Evolutionary conservation across 2,113 vertebrate genomes (phyloP), one percentile per base, ranked within the genome.

Genomic region (Centrocercus urophasianus): DNA sequence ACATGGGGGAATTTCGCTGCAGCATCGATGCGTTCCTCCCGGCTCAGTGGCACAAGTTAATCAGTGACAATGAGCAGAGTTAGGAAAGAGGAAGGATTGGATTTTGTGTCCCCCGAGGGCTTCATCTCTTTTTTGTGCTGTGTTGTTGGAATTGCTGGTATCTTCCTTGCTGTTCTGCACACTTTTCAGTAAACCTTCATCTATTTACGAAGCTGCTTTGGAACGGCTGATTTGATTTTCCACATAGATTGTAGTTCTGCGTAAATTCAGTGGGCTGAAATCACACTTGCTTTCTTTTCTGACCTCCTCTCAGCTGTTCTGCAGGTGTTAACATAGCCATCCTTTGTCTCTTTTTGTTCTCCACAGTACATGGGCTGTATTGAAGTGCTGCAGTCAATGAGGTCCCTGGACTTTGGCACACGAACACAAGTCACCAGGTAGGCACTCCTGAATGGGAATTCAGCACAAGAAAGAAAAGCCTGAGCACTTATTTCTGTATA

Each of bases 351-450:
- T 91, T 60, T 64, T 64, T 94, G 27, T 95, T 97, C 96, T 91
- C 94, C 87, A 28, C 42, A 99, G 98, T 99, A 98, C 96, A 98
- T 99, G 97, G 98, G 99, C 88, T 99, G 98, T 81, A 98, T 99
- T 93, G 99, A 99, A 96, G 98, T 99, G 91, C 97, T 98, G 89
- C 98, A 98, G 93, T 99, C 99, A 66, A 99, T 99, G 99, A 98
- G 98, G 94, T 98, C 98, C 54, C 97, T 99, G 93, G 98, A 99
- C 97, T 99, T 99, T 90, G 98, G 98, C 34, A 98, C 97, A 1
- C 98, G 99, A 97, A 99, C 98, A 6, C 98, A 98, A 97, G 98
- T 99, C 88, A 99, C 99, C 97, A 98, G 99, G 99, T 99, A 98
- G 95, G 98, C 76, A 36, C 34, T 43, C n/a, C 22, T 42, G 60